Conservation (phyloP, 2,797 vertebrate genomes). For the Paratrypauchen microcephalus region DNA sequence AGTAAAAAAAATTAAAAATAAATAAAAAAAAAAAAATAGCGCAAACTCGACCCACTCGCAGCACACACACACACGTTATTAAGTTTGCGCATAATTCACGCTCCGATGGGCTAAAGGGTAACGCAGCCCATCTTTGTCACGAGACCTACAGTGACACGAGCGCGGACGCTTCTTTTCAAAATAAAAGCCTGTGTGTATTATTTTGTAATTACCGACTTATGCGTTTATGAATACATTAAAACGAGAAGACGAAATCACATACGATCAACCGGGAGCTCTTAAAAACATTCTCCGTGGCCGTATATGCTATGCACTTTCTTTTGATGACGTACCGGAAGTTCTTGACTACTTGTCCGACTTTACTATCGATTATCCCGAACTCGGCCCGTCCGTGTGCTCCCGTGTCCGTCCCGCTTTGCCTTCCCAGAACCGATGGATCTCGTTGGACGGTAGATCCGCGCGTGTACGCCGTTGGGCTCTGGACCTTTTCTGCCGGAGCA, state of each 20-base stretch:
- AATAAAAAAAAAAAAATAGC: background rate
- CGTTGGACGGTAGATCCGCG: background rate
- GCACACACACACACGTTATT: background rate
- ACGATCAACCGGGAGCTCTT: background rate
- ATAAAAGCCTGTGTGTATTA: background rate
- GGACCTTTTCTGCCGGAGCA: conserved; percentile 3
- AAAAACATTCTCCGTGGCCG: background rate
- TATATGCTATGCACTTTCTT: background rate
- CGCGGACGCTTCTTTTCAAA: background rate
- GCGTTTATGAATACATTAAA: background rate
- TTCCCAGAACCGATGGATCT: background rate
- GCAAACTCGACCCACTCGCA: background rate
- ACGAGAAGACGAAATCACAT: background rate
- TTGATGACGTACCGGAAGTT: background rate
- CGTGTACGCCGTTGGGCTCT: background rate
- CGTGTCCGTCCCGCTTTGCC: background rate
- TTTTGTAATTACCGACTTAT: background rate
- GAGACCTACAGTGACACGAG: background rate
- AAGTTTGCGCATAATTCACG: background rate
- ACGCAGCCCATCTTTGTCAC: background rate
- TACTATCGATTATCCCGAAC: background rate
- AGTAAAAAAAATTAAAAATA: too few relatives aligned
- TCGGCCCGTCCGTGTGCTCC: conserved; percentile 1
- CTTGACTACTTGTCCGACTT: background rate
- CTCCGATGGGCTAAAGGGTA: background rate